Evolutionary conservation across 2,113 vertebrate genomes (phyloP), one percentile per base, ranked within the genome.

Genomic region (Phocoena sinus): DNA sequence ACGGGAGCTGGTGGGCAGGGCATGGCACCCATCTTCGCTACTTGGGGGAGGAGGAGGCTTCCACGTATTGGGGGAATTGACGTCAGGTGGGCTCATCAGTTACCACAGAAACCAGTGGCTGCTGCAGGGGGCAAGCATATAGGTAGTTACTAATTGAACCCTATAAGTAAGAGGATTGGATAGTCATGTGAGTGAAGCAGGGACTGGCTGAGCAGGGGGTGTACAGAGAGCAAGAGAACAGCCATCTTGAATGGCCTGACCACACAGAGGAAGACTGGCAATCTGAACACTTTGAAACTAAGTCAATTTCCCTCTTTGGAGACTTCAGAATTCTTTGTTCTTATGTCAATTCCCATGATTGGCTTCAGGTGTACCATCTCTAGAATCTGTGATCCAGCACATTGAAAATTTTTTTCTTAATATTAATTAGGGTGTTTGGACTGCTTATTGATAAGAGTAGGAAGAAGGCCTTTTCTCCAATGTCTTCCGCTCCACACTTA

Each of bases 101-200:
- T 56, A 36, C 28, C 20, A 50, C 3, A 9, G 33, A 56, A n/a
- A 56, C 33, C 76, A 25, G 76, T 5, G 0, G 33, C 50, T 56
- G 33, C 33, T 3, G 50, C 7, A 2, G 5, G 47, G 76, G 76
- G 11, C 0, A 3, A 53, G 10, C 10, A 2, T 1, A 2, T 31
- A 79, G 50, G 50, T 33, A 79, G 76, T n/a, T 36, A 14, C 76
- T 25, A 79, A n/a, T 6, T 56, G 10, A 2, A 1, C 20, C 63
- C 31, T 1, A 0, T 79, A 14, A 79, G 56, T 33, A 36, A 36
- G 76, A 56, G 33, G 33, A 21, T 53, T 56, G 50, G 63, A 36
- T 1, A 2, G 50, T 21, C 76, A 14, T 4, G 20, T 14, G 50
- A 8, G 76, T 20, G 20, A 79, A 23, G 76, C 50, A 25, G 76